Percentiles rank a stretch among this genome's conserved stretches.
phyloP scores from a whole-genome alignment of 2,797 vertebrate genomes.

The Urocyon cinereoargenteus region DNA sequence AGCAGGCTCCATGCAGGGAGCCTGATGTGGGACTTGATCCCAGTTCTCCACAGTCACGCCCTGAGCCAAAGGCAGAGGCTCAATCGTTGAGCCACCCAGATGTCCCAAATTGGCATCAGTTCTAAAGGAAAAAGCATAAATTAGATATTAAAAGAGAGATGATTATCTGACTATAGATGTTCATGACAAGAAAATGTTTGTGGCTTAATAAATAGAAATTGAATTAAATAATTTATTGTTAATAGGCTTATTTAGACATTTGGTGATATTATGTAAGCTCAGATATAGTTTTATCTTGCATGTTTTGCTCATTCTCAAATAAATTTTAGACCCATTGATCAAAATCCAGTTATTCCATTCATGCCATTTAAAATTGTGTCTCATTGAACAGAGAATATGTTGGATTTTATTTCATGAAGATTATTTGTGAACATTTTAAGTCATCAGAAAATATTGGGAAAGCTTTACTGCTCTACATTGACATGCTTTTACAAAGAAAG shows the following conservation, averaged over 20 bases:
- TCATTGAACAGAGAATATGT: conserved; percentile 90
- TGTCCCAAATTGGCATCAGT: background rate
- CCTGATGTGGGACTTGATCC: too few species aligned
- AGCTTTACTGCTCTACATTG: conserved; percentile 91
- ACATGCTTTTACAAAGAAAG: conserved; percentile 93
- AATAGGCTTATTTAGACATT: conserved; percentile 7
- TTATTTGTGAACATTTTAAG: conserved; percentile 91
- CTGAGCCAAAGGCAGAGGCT: too few species aligned
- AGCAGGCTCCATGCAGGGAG: too few species aligned
- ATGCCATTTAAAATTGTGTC: conserved; percentile 78
- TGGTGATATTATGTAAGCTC: background rate
- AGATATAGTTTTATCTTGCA: conserved; percentile 53
- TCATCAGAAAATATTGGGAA: conserved; percentile 91
- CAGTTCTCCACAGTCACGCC: too few species aligned
- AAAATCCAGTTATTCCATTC: conserved; percentile 65
- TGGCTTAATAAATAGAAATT: conserved; percentile 7
- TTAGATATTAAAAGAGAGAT: conserved; percentile 18
- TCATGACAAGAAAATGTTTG: conserved; percentile 53
- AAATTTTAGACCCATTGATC: conserved; percentile 28
- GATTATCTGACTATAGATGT: background rate
- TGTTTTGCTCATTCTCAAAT: conserved; percentile 55
- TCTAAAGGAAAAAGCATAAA: background rate
- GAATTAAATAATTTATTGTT: conserved; percentile 51
- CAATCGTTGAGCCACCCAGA: too few species aligned
- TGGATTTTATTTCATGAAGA: conserved; percentile 93